Evolutionary conservation across 2,113 vertebrate genomes (phyloP).

Genomic region (Brachirus orientalis): DNA sequence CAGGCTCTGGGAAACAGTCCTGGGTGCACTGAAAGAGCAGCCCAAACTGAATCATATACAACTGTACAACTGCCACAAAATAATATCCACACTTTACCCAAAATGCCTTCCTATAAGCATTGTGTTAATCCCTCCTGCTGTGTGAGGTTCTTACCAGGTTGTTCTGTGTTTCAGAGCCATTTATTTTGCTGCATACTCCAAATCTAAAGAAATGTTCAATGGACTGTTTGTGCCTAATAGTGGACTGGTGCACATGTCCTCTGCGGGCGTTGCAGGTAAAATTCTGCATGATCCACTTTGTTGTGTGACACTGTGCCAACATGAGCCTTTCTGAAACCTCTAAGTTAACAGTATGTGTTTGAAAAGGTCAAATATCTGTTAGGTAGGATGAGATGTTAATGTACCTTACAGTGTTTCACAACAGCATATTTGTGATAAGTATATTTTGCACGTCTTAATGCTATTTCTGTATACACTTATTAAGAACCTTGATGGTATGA

Average conservation of each 20-base stretch:
- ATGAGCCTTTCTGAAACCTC: background rate
- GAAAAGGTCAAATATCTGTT: too few species aligned
- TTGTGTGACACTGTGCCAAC: background rate
- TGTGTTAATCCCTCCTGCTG: slow-evolving; percentile 3
- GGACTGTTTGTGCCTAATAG: slow-evolving; percentile 92
- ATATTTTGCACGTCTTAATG: background rate
- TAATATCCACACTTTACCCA: background rate
- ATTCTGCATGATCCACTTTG: background rate
- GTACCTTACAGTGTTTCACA: too few species aligned
- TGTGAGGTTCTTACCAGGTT: slow-evolving; percentile 29
- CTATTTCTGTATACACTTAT: background rate
- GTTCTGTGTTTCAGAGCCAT: slow-evolving; percentile 86
- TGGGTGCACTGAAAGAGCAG: slow-evolving; percentile 31
- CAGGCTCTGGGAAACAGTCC: slow-evolving; percentile 42
- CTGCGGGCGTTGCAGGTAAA: slow-evolving; percentile 93
- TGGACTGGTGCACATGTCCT: slow-evolving; percentile 91
- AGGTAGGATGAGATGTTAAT: too few species aligned
- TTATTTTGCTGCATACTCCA: slow-evolving; percentile 97
- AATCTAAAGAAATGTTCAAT: slow-evolving; percentile 94
- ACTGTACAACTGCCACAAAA: slow-evolving; percentile 32
- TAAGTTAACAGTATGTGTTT: background rate
- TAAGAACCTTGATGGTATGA: background rate
- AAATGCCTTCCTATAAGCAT: too few species aligned
- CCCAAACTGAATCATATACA: slow-evolving; percentile 21
- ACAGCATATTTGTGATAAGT: background rate